A percentile compares a stretch with the other conserved stretches of the same genome.
Evolutionary conservation across 2,888 invertebrate genomes (phyloP).

Genomic region (Ennomos quercinarius): DNA sequence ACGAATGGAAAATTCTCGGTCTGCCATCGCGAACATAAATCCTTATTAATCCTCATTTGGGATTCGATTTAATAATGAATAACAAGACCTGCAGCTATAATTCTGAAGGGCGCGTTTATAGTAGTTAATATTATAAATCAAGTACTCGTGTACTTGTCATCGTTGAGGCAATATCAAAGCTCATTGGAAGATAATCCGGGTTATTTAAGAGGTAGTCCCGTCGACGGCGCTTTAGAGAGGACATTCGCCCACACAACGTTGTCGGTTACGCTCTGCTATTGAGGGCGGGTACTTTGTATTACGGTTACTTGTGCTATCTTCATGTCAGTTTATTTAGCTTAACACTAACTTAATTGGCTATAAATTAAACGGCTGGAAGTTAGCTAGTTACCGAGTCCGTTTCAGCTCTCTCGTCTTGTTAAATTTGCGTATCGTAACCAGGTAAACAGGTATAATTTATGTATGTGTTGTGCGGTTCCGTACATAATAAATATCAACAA

Average conservation of each 20-base stretch:
- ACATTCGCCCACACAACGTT: constrained; percentile 55
- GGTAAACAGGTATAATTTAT: constrained; percentile 55
- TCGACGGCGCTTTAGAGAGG: constrained; percentile 49
- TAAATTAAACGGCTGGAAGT: constrained; percentile 77
- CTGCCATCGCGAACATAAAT: constrained; percentile 65
- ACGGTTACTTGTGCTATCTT: constrained; percentile 74
- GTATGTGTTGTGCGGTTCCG: constrained; percentile 46
- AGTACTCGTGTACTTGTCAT: constrained; percentile 74
- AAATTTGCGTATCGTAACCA: constrained; percentile 59
- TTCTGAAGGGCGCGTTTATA: constrained; percentile 62
- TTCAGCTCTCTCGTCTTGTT: constrained; percentile 65
- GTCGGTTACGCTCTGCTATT: constrained; percentile 49
- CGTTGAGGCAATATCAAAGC: constrained; percentile 66
- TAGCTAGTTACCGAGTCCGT: constrained; percentile 66
- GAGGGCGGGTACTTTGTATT: constrained; percentile 60
- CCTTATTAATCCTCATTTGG: constrained; percentile 76
- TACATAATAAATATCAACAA: constrained; percentile 44
- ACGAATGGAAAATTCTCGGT: constrained; percentile 56
- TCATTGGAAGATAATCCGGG: constrained; percentile 60
- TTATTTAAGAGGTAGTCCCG: constrained; percentile 61
- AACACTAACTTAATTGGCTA: constrained; percentile 82
- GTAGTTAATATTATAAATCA: constrained; percentile 71
- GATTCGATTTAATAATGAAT: constrained; percentile 71
- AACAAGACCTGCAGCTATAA: constrained; percentile 61
- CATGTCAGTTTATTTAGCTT: constrained; percentile 79